Evolutionary conservation across 1,140 invertebrate species (phyloP).

Genomic region (Nasonia longicornis): DNA sequence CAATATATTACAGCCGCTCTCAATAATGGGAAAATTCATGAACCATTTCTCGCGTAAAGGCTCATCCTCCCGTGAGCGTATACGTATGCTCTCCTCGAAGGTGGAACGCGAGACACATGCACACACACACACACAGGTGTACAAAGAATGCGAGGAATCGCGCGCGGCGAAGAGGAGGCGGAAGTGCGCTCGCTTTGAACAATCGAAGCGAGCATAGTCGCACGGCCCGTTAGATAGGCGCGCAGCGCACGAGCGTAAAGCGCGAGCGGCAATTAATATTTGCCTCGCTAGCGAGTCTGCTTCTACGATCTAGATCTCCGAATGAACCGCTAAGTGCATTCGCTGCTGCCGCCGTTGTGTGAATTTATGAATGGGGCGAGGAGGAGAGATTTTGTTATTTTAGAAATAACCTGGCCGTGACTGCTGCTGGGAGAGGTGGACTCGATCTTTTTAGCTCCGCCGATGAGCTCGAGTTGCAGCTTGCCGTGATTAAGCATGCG

Average conservation of each 20-base stretch:
- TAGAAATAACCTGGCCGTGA: neutral
- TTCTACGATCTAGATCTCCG: constrained; percentile 62
- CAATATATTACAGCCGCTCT: neutral
- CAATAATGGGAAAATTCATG: constrained; percentile 44
- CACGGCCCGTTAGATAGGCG: constrained; percentile 45
- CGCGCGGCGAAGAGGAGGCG: constrained; percentile 6
- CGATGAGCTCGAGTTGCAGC: too few relatives aligned
- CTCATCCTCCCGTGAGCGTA: neutral
- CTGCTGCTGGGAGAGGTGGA: too few relatives aligned
- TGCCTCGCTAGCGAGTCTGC: constrained; percentile 51
- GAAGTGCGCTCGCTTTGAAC: constrained; percentile 45
- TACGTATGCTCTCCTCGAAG: neutral
- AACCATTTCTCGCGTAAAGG: constrained; percentile 26
- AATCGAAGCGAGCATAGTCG: constrained; percentile 46
- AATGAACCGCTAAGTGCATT: constrained; percentile 58
- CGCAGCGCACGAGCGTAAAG: constrained; percentile 49
- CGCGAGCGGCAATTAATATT: constrained; percentile 59
- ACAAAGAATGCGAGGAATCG: constrained; percentile 38
- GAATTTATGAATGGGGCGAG: constrained; percentile 17
- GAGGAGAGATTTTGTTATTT: neutral
- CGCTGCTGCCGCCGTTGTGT: neutral
- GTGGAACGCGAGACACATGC: constrained; percentile 8
- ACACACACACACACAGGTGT: neutral
- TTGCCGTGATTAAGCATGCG: too few relatives aligned
- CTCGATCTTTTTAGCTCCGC: too few relatives aligned